A percentile compares a stretch with the other conserved stretches of the same genome.
These are phyloP conservation scores for Leptinotarsa lineolata DNA, from an alignment of 1,140 invertebrate genomes.

Conservation along the genomic window DNA sequence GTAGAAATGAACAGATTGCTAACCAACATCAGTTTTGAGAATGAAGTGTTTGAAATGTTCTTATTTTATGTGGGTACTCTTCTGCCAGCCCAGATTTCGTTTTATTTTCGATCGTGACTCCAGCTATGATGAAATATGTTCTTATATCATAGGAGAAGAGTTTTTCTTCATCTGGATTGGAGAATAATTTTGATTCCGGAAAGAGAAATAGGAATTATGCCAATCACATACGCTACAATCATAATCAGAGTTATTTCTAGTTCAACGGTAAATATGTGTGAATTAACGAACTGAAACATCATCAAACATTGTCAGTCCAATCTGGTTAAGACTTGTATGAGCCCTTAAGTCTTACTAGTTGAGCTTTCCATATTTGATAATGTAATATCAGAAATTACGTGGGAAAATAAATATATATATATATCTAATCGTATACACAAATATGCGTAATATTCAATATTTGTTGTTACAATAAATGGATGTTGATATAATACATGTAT, in stretches of 20 bases:
- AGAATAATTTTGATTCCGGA: not conserved
- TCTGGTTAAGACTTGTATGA: slow-evolving; percentile 36
- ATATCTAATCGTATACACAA: slow-evolving; percentile 11
- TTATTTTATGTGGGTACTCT: too few species aligned
- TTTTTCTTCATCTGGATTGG: not conserved
- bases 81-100: too few species aligned
- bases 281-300: slow-evolving; percentile 7
- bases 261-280: not conserved
- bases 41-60: too few species aligned
- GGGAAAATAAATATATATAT: not conserved
- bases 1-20: too few species aligned
- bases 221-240: not conserved
- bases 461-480: slow-evolving; percentile 24
- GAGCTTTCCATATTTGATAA: slow-evolving; percentile 25
- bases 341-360: slow-evolving; percentile 36
- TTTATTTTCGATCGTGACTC: too few species aligned
- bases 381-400: not conserved
- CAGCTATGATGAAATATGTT: too few species aligned
- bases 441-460: slow-evolving; percentile 19
- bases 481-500: slow-evolving; percentile 5
- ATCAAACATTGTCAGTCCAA: slow-evolving; percentile 30
- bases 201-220: too few species aligned
- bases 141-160: not conserved
- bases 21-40: too few species aligned
- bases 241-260: not conserved